Percentiles rank a stretch among this genome's conserved stretches.
phyloP scores from a whole-genome alignment of 2,888 invertebrate species.

The Chrysopilus asiliformis region DNA sequence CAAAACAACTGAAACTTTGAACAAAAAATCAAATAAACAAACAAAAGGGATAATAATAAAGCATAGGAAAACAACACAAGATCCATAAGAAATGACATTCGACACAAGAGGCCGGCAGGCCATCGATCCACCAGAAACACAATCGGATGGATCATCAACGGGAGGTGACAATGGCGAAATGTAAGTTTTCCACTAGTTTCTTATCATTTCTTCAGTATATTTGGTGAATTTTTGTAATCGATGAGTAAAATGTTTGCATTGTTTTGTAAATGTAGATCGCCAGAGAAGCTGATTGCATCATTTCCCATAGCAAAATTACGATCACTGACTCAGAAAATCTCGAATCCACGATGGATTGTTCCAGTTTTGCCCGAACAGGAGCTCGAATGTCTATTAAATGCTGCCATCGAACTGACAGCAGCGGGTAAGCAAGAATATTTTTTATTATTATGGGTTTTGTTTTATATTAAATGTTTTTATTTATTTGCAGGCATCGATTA shows the following conservation, averaged over 20 bases:
- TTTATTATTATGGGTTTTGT: no score
- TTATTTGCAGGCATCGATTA: slow-evolving; percentile 61
- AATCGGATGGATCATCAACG: slow-evolving; percentile 18
- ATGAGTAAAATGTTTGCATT: slow-evolving; percentile 7
- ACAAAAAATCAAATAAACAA: no score
- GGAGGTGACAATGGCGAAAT: slow-evolving; percentile 14
- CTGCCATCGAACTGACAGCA: slow-evolving; percentile 74
- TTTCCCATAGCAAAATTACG: slow-evolving; percentile 82
- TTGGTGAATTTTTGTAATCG: neutral
- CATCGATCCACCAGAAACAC: slow-evolving; percentile 18
- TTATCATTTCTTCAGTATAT: neutral
- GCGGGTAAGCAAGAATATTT: slow-evolving; percentile 49
- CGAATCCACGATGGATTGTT: slow-evolving; percentile 91
- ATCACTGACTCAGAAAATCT: slow-evolving; percentile 89
- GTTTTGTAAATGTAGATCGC: slow-evolving; percentile 25
- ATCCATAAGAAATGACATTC: slow-evolving; percentile 26
- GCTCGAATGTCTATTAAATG: slow-evolving; percentile 78
- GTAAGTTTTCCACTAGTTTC: slow-evolving; percentile 11
- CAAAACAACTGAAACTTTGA: no score
- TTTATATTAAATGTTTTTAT: slow-evolving; percentile 6
- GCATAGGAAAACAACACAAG: no score
- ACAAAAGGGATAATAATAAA: no score
- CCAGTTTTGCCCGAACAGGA: slow-evolving; percentile 95
- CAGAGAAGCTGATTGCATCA: slow-evolving; percentile 32
- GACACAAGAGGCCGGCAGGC: slow-evolving; percentile 30